Conservation (phyloP, 2,113 vertebrate species). For the Psammodynastes pulverulentus region DNA sequence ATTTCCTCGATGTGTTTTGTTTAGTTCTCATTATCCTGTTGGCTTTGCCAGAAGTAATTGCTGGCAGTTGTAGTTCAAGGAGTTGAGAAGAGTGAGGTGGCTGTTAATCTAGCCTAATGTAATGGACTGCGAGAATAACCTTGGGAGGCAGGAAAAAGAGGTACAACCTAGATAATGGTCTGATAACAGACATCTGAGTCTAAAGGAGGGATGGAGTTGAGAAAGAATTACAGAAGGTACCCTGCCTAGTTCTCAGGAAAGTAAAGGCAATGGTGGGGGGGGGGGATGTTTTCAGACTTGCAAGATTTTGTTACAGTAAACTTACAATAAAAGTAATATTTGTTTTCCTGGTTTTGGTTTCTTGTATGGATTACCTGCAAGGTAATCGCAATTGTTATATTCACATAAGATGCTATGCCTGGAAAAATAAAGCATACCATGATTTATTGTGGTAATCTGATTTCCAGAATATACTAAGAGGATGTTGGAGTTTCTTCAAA, state of each 20-base stretch:
- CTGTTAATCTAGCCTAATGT: neutral
- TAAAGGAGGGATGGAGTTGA: neutral
- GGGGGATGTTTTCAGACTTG: neutral
- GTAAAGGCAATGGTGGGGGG: neutral
- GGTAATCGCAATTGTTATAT: neutral
- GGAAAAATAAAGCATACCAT: neutral
- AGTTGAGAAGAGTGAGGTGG: neutral
- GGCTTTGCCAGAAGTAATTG: neutral
- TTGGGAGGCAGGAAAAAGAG: neutral
- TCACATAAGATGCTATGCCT: neutral
- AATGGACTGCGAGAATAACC: neutral
- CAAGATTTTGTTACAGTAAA: too few relatives aligned
- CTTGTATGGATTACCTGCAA: neutral
- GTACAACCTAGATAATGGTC: neutral
- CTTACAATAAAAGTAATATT: neutral
- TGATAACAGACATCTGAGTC: neutral
- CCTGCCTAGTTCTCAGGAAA: neutral
- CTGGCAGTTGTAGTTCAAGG: neutral
- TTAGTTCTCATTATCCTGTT: neutral
- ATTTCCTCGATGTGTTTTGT: neutral
- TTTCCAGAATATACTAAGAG: neutral
- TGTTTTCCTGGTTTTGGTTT: neutral
- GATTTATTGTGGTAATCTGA: neutral
- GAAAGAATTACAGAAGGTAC: neutral
- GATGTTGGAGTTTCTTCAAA: neutral